These are phyloP conservation scores for Marronus borbonicus DNA, from an alignment of 2,888 invertebrate genomes.

Conservation along the genomic window DNA sequence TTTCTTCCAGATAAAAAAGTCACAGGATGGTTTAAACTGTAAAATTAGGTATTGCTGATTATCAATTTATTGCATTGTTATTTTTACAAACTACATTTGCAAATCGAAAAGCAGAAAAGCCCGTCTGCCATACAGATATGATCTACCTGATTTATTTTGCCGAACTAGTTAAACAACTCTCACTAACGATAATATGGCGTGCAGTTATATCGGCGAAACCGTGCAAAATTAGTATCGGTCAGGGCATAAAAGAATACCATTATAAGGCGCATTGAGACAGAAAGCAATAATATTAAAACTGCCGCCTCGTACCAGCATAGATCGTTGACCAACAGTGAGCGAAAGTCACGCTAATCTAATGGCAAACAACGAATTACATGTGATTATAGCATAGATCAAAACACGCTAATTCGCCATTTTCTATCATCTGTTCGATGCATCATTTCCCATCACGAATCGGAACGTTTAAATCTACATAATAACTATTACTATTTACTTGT, in stretches of 20 bases:
- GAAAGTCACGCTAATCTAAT: slow-evolving; percentile 42
- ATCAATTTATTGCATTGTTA: no score
- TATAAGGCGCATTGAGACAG: not conserved
- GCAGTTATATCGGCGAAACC: slow-evolving; percentile 6
- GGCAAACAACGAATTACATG: slow-evolving; percentile 25
- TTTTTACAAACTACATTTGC: no score
- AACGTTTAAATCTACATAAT: not conserved
- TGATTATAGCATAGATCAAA: slow-evolving; percentile 39
- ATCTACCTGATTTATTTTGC: slow-evolving; percentile 13
- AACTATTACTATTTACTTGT: no score
- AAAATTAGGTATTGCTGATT: no score
- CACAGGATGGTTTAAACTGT: no score
- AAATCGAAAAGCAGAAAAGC: not conserved
- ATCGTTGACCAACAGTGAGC: slow-evolving; percentile 14
- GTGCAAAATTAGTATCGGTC: slow-evolving; percentile 23
- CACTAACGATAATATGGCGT: slow-evolving; percentile 34
- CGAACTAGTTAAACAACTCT: slow-evolving; percentile 10
- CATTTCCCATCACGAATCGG: not conserved
- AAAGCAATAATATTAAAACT: slow-evolving; percentile 32
- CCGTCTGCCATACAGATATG: not conserved
- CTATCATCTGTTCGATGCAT: not conserved
- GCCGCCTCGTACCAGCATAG: not conserved
- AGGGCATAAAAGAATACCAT: not conserved
- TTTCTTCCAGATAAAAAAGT: no score
- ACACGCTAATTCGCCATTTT: slow-evolving; percentile 46